Base-by-base conservation (phyloP, 2,888 invertebrate genomes). In the Tachina grossa region DNA sequence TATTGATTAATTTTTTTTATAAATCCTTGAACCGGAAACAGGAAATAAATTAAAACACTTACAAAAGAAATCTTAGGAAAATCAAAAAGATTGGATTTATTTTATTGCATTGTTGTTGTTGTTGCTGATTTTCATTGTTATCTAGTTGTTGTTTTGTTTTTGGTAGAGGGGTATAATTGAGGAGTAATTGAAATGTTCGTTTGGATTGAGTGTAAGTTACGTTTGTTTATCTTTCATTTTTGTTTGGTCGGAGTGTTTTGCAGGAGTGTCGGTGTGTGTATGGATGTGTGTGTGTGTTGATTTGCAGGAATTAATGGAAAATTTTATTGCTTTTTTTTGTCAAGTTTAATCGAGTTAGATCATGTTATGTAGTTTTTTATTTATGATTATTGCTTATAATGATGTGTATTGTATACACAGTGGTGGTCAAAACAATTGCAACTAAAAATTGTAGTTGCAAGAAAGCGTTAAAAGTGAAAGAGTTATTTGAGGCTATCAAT, bases 21-120 rank as follows among this genome's bases (percentile, higher is more conserved):
- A 31, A 31, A 31, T 31, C 31, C 39, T 66, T 75, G 10, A 82
- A 75, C 69, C 68, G 82, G 69, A 82, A 82, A 76, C 63, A 69
- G 75, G 75, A 82, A 82, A 82, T 11, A 9, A 61, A 39, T 22
- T 8, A 11, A 53, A 76, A 47, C 16, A 57, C 19, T 41, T 14
- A 14, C 19, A 71, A 61, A 79, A 19, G 45, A 16, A 11, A 43
- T 41, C 39, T 8, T 22, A 9, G n/a, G 55, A 19, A 39, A 66
- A 47, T 77, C 68, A 65, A 55, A 47, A 49, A 69, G 59, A 61
- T 68, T 81, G 47, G 61, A 61, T 68, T 81, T 57, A 16, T 66
- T 66, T 65, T 76, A 19, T 61, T 61, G 22, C 51, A 69, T 51
- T 78, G 14, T 53, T 69, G 16, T 78, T 53, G 31, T 57, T 51